Base-by-base conservation (phyloP, 2,113 vertebrate species). In the Raja brachyura region DNA sequence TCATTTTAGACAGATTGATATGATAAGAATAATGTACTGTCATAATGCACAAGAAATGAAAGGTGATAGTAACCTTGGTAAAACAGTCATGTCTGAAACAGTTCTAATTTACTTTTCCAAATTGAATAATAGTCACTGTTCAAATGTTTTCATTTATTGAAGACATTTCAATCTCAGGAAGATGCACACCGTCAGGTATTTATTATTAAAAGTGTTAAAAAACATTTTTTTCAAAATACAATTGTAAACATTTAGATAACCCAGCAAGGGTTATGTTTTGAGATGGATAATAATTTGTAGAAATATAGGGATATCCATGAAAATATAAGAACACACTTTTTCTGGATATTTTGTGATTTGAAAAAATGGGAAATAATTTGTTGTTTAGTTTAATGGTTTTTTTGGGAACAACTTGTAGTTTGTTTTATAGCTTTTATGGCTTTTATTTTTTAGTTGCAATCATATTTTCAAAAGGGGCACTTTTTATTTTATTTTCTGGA, bases 21-120 rank as follows among this genome's bases (percentile, higher is more conserved):
- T 48, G 14, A 33, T 81, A 93, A 79, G 93, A 95, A 90, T 61
- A 5, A 11, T 63, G 86, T 93, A 25, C 16, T 77, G 66, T 48
- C 93, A 93, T 48, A 73, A 85, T 70, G 56, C 61, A 54, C 25
- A 22, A 93, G 25, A 93, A 86, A 86, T 74, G 68, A 85, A 93
- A 48, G n/a, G 66, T 56, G 68, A 93, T 63, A 86, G 39, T 68
- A 70, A 70, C 66, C 61, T 93, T 75, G 79, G 61, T 86, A 86
- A 86, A 73, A 39, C 78, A 85, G 63, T 93, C 73, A 70, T 31
- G 10, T 86, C 31, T n/a, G 68, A 85, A 63, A 56, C 63, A 81
- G 18, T 56, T 68, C 33, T 56, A n/a, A 73, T 93, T 56, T 93
- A 75, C 90, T 93, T 90, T 61, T 22, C 66, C 54, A 59, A 14